These are phyloP conservation scores for Tetragonula carbonaria DNA, from an alignment of 2,888 invertebrate genomes.

Conservation along the genomic window DNA sequence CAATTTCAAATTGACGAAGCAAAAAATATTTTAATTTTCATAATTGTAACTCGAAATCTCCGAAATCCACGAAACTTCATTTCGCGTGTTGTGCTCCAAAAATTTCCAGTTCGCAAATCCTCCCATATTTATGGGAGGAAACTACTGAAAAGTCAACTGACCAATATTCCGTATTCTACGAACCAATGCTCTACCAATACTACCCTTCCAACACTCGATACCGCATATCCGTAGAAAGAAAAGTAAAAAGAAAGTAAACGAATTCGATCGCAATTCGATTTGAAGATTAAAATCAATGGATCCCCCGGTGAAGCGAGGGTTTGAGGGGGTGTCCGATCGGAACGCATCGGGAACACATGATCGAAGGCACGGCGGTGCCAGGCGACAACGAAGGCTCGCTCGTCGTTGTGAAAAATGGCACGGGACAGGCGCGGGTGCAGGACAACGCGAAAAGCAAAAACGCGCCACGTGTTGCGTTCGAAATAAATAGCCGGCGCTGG, in stretches of 20 bases:
- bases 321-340: conserved; percentile 1
- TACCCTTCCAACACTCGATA: not conserved
- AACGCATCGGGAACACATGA: conserved; percentile 1
- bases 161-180: not conserved
- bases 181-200: not conserved
- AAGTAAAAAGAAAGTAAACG: not conserved
- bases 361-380: conserved; percentile 23
- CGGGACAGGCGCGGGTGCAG: conserved; percentile 1
- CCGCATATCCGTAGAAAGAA: not conserved
- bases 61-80: not conserved
- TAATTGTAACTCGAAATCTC: not conserved
- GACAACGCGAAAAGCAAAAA: conserved; percentile 53
- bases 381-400: not conserved
- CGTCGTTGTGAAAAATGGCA: conserved; percentile 42
- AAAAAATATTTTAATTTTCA: too few species aligned
- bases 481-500: conserved; percentile 53
- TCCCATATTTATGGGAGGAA: not conserved
- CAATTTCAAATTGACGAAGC: too few species aligned
- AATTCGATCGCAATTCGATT: not conserved
- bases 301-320: not conserved
- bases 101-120: not conserved
- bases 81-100: not conserved
- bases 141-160: not conserved
- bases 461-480: conserved; percentile 61
- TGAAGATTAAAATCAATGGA: conserved; percentile 7